Base-by-base conservation (phyloP, 2,888 invertebrate species). In the Strigamia maritima region DNA sequence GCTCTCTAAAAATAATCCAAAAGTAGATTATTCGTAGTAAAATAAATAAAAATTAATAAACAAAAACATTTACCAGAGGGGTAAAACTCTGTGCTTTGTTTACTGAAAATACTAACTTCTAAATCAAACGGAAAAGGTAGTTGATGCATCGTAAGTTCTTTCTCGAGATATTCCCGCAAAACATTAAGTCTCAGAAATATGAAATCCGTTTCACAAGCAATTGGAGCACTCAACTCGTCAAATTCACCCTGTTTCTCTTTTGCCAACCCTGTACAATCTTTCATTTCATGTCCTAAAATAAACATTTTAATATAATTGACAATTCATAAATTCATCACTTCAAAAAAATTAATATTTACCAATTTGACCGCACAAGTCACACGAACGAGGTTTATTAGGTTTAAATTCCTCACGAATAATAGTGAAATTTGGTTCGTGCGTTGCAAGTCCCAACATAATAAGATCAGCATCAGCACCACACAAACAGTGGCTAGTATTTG, bases 391-490 rank as follows among this genome's bases (percentile, higher is more conserved):
- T 85, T 97, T 93, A 86, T 98, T 98, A 0, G 98, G 98, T 84
- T 97, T 94, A 87, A 99, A 99, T 88, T 99, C 99, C 87, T 99
- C 99, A 31, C 97, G 88, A 84, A 98, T 97, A 83, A 99, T 99
- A 19, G 98, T 99, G 86, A 99, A 99, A 89, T 99, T 94, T 0
- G 97, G 95, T 87, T 99, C 99, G 86, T 99, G 99, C 0, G 99
- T 99, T 0, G 99, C 98, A 81, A 99, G 89, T 10, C 98, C 98
- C 85, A 98, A 88, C 98, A 98, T 98, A 84, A 98, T 98, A 79
- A 98, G 90, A 89, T 98, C 98, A 2, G 97, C 97, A 87, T 99
- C 99, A 0, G 99, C 98, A 74, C 99, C 99, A 87, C 98, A 99
- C 28, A 99, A 88, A 83, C 97, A 97, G 87, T 99, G 99, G 82